Base-by-base conservation (phyloP, 1,140 invertebrate species). In the Daktulosphaira vitifoliae region DNA sequence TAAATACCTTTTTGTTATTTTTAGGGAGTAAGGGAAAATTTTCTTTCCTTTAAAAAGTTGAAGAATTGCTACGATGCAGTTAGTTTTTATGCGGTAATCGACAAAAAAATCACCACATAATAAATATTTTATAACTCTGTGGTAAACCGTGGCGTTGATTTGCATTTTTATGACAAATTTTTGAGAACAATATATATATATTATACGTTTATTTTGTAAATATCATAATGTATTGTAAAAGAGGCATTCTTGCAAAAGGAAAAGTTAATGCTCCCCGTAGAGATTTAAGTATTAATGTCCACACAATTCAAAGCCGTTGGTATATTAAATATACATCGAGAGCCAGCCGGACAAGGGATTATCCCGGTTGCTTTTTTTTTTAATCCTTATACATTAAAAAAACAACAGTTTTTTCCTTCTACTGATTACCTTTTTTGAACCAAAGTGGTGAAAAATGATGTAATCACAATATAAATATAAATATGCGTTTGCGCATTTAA, bases 281-380 rank as follows among this genome's bases (percentile, higher is more conserved):
- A 59, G 54, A 59, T 59, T 59, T 59, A 59, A 59, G 54, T 59
- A 59, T 59, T 59, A 59, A 59, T 59, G 54, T 44, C 54, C 38
- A 23, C 37, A 25, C 37, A 44, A 59, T 59, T 23, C 39, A 44
- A 59, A 59, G 39, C 54, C 54, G 52, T 54, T 33, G 23, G 54
- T 59, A 44, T 46, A 59, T 59, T 59, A 59, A 59, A 59, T 59
- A 44, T 59, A 59, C 54, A 59, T 59, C n/a, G 54, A 59, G 54
- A 23, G 11, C 54, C 4, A 23, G 42, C 54, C 38, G 39, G 54
- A 59, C 54, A 59, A 44, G 54, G 54, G 54, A 59, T 59, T 46
- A 59, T 59, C 54, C 39, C 15, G 54, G 38, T 59, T 11, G 54
- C 20, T 37, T 23, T 54, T 39, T 53, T 52, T 52, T 29, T 52